phyloP scores from a whole-genome alignment of 2,113 vertebrate genomes.

The Emydocephalus ijimae region DNA sequence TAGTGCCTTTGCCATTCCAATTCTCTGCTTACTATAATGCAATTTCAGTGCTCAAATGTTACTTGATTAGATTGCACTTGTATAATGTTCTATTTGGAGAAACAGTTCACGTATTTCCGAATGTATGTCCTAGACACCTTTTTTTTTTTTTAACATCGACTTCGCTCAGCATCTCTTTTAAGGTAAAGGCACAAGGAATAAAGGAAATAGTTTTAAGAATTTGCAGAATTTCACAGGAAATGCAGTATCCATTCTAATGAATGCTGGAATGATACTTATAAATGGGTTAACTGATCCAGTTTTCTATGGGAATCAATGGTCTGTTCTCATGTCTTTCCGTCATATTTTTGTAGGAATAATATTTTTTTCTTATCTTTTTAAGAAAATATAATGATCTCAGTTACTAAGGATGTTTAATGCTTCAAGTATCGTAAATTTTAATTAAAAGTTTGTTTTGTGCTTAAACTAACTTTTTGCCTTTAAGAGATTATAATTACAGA shows the following conservation, averaged over 20 bases:
- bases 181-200: not conserved
- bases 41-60: not conserved
- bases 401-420: not conserved
- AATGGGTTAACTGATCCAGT: not conserved
- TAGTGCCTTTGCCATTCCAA: not conserved
- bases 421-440: not conserved
- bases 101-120: not conserved
- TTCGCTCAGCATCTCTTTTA: not conserved
- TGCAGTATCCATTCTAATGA: not conserved
- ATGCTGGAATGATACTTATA: not conserved
- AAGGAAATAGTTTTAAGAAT: not conserved
- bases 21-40: not conserved
- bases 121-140: not conserved
- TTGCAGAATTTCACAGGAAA: not conserved
- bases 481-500: not conserved
- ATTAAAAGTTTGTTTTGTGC: not conserved
- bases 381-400: not conserved
- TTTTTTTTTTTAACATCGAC: not conserved
- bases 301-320: not conserved
- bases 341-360: not conserved
- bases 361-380: not conserved
- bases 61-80: not conserved
- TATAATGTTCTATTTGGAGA: not conserved
- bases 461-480: not conserved
- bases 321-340: not conserved